A percentile compares a stretch with the other conserved stretches of the same genome.
Conservation (phyloP, 92 coral and sea anemone genomes). For the Epizoanthus stellaris region DNA sequence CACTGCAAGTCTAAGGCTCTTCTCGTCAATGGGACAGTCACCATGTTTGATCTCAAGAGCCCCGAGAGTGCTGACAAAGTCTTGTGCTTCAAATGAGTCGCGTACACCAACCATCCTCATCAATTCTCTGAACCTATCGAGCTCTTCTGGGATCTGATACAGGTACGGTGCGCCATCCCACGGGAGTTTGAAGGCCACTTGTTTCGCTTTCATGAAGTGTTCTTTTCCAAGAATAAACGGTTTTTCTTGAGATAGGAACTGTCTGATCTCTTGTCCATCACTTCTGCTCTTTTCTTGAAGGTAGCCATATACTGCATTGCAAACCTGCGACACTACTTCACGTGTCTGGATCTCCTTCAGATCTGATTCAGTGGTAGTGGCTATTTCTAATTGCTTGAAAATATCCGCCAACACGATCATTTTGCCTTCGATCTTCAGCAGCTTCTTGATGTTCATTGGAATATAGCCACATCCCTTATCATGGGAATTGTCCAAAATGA, state of each 20-base stretch:
- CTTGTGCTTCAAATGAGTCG: conserved; percentile 54
- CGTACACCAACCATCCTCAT: conserved; percentile 56
- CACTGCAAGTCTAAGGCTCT: conserved; percentile 9
- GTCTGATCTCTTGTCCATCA: not conserved
- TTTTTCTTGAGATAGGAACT: conserved; percentile 9
- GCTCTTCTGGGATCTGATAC: conserved; percentile 46
- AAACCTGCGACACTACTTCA: conserved; percentile 45
- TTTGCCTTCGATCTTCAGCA: conserved; percentile 36
- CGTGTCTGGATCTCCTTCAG: not conserved
- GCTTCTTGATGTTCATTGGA: not conserved
- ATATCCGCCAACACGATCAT: conserved; percentile 32
- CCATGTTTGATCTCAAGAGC: conserved; percentile 11
- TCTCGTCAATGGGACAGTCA: conserved; percentile 15
- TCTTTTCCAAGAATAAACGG: conserved; percentile 56
- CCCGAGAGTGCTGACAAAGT: conserved; percentile 51
- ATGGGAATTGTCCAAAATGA: conserved; percentile 48
- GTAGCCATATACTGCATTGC: conserved; percentile 45
- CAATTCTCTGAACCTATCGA: conserved; percentile 31
- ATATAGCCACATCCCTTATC: conserved; percentile 45
- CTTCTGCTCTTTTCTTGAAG: conserved; percentile 42
- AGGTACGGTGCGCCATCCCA: conserved; percentile 66
- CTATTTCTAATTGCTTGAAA: conserved; percentile 51
- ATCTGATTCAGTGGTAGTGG: conserved; percentile 23
- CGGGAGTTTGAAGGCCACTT: conserved; percentile 55
- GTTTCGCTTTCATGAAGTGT: conserved; percentile 46